A percentile compares a stretch with the other conserved stretches of the same genome.
Evolutionary conservation across 2,113 vertebrate species (phyloP).

Genomic region (Catharus minimus): DNA sequence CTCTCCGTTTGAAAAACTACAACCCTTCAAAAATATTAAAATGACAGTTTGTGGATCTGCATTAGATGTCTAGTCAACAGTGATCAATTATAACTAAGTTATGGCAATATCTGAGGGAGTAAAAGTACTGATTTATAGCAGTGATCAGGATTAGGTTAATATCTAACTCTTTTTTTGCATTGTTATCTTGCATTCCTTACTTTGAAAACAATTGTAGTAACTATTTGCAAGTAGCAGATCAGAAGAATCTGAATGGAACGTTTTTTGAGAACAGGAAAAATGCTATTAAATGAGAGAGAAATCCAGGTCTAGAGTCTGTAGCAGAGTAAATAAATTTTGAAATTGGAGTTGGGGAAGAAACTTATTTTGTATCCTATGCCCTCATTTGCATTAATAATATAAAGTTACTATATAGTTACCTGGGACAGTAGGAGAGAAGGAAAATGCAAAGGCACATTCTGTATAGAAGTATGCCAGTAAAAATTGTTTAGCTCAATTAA

Average conservation of each 20-base stretch:
- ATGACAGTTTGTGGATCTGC: neutral
- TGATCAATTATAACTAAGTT: neutral
- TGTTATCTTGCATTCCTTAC: neutral
- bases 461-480: neutral
- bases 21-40: neutral
- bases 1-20: neutral
- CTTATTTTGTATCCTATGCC: neutral
- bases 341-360: neutral
- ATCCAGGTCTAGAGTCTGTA: neutral
- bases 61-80: neutral
- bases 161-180: neutral
- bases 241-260: neutral
- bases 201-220: neutral
- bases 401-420: neutral
- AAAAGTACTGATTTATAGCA: neutral
- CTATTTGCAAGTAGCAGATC: neutral
- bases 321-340: neutral
- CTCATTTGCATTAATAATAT: neutral
- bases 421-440: neutral
- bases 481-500: neutral
- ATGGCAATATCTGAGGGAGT: neutral
- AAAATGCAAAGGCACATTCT: neutral
- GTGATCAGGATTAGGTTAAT: neutral
- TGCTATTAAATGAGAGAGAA: neutral
- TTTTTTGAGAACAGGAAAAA: neutral